phyloP scores from a whole-genome alignment of 1,140 invertebrate genomes.

The Dendrolimus punctatus region DNA sequence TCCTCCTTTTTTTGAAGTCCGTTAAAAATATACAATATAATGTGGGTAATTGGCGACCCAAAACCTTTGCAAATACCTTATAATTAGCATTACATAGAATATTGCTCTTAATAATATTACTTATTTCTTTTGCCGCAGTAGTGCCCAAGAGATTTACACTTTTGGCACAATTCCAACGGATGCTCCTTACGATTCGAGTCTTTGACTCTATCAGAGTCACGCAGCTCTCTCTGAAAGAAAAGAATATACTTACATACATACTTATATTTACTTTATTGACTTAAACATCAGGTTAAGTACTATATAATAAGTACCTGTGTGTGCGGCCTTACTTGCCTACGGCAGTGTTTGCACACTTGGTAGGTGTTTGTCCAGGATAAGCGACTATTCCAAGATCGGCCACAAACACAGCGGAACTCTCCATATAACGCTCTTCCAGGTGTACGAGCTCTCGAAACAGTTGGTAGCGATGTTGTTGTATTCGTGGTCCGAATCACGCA shows the following conservation, averaged over 20 bases:
- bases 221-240: conserved; percentile 26
- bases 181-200: conserved; percentile 13
- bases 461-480: too few species aligned
- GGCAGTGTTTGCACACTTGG: conserved; percentile 26
- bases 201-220: conserved; percentile 9
- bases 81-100: not conserved
- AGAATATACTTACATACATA: not conserved
- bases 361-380: conserved; percentile 25
- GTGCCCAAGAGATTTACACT: conserved; percentile 19
- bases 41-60: too few species aligned
- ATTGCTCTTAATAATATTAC: not conserved
- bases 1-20: too few species aligned
- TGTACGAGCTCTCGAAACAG: not conserved
- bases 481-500: too few species aligned
- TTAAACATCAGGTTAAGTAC: too few species aligned
- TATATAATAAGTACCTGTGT: conserved; percentile 17
- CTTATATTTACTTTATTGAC: not conserved
- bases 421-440: conserved; percentile 15
- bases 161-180: conserved; percentile 23
- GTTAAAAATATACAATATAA: too few species aligned
- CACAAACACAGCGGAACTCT: conserved; percentile 24
- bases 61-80: too few species aligned
- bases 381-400: conserved; percentile 25
- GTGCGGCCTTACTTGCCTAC: conserved; percentile 14
- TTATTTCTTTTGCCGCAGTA: conserved; percentile 14